These are phyloP conservation scores for Dermochelys coriacea DNA, from an alignment of 2,797 vertebrate species.

Conservation along the genomic window DNA sequence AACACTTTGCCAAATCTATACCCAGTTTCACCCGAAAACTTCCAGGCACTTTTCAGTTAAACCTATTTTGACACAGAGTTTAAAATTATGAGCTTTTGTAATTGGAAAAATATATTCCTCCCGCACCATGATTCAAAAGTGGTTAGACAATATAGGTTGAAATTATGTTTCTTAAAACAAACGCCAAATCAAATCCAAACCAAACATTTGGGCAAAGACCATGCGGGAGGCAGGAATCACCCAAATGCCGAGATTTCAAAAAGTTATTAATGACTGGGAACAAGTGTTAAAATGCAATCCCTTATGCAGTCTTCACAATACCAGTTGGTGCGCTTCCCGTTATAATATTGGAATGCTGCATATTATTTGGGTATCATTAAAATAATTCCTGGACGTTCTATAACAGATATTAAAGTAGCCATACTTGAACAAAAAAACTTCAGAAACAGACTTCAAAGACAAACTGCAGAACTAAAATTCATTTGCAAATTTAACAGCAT, in stretches of 20 bases:
- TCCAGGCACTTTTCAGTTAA: background rate
- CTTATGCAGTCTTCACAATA: background rate
- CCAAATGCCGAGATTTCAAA: background rate
- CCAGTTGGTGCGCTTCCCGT: fast-evolving
- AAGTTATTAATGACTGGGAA: background rate
- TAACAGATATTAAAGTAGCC: no score
- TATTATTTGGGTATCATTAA: background rate
- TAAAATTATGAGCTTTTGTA: background rate
- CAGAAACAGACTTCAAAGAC: no score
- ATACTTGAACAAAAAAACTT: no score
- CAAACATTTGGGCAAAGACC: background rate
- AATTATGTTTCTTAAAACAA: background rate
- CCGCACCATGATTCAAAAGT: background rate
- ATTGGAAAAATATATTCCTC: background rate
- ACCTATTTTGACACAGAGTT: background rate
- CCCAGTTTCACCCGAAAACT: background rate
- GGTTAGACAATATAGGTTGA: background rate
- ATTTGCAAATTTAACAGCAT: no score
- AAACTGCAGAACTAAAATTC: no score
- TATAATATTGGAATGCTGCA: background rate
- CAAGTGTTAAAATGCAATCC: background rate
- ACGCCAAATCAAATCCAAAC: background rate
- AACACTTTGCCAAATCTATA: background rate
- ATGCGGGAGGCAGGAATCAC: background rate
- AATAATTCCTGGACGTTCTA: background rate